Conservation (phyloP, 1,140 invertebrate genomes). For the Hydropsyche tenuis region DNA sequence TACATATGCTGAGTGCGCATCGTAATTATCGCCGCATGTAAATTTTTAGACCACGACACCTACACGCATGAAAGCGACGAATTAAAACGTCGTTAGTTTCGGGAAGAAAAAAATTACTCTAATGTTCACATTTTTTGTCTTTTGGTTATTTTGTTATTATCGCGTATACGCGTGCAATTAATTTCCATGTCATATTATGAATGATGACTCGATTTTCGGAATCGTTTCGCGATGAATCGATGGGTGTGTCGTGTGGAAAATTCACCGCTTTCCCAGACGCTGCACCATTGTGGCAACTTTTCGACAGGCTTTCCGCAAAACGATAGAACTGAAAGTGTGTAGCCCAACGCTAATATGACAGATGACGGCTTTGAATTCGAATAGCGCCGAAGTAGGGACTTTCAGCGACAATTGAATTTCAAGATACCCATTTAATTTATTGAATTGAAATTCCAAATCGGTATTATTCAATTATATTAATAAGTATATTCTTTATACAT, state of each 20-base stretch:
- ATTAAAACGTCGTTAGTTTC: constrained; percentile 19
- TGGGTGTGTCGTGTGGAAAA: neutral
- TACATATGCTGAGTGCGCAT: no score
- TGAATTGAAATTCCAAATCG: no score
- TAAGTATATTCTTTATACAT: no score
- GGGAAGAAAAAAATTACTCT: constrained; percentile 16
- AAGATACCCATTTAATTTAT: no score
- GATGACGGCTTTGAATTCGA: constrained; percentile 19
- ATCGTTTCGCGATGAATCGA: neutral
- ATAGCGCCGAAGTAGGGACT: neutral
- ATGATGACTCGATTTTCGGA: neutral
- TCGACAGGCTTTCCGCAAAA: neutral
- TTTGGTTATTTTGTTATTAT: neutral
- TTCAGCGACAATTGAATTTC: neutral
- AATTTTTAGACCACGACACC: constrained; percentile 11
- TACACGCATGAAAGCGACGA: neutral
- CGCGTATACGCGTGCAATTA: neutral
- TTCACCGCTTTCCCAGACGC: neutral
- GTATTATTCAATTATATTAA: no score
- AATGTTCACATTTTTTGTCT: neutral
- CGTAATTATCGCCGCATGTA: no score
- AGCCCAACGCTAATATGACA: constrained; percentile 18
- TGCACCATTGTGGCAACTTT: constrained; percentile 2
- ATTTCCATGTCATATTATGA: neutral
- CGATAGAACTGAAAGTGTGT: constrained; percentile 2